A percentile compares a stretch with the other conserved stretches of the same genome.
phyloP scores from a whole-genome alignment of 2,888 invertebrate species.

The Romanomermis culicivorax region DNA sequence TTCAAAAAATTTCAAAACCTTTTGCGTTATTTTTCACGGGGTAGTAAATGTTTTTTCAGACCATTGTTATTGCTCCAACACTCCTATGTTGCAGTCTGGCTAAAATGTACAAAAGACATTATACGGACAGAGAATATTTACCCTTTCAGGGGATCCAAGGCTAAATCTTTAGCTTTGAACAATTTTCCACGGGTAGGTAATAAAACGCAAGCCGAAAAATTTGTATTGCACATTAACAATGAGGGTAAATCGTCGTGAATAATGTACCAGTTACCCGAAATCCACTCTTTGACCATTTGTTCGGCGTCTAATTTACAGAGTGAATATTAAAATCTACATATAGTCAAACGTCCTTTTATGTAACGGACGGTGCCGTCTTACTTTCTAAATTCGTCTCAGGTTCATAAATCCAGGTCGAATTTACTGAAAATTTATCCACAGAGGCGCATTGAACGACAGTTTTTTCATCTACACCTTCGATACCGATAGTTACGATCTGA shows the following conservation, averaged over 20 bases:
- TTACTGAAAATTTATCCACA: neutral
- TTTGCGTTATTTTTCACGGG: no score
- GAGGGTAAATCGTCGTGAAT: constrained; percentile 46
- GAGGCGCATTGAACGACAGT: neutral
- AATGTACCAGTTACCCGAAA: constrained; percentile 65
- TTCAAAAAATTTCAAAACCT: no score
- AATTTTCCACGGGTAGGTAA: constrained; percentile 46
- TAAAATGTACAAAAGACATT: no score
- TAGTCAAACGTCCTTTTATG: neutral
- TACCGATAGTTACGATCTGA: neutral
- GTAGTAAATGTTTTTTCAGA: no score
- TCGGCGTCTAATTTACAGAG: constrained; percentile 40
- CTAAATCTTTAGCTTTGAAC: constrained; percentile 49
- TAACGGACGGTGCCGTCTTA: neutral
- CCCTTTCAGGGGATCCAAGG: constrained; percentile 54
- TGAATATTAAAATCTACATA: neutral
- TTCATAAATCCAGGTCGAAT: neutral
- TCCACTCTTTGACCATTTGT: constrained; percentile 59
- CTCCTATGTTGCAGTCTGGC: no score
- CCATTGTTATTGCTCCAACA: no score
- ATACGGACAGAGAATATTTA: no score
- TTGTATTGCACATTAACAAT: constrained; percentile 47
- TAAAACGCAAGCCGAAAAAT: constrained; percentile 45
- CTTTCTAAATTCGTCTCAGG: neutral
- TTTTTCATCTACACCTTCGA: neutral